Conservation (phyloP, 2,113 vertebrate genomes). For the Chloropsis hardwickii region DNA sequence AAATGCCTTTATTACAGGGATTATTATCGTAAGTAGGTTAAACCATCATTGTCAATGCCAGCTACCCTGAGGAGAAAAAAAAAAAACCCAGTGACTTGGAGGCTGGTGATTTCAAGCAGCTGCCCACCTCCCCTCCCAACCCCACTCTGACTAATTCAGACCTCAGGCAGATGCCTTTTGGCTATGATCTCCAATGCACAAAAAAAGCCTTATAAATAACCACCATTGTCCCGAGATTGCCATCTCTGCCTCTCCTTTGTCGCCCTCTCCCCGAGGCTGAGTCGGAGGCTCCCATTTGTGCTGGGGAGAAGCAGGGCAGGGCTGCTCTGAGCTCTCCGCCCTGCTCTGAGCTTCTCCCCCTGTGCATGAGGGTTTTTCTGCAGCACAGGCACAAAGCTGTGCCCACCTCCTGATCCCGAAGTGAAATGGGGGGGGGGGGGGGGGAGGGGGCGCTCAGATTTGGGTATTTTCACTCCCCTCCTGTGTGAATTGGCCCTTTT, state of each 20-base stretch:
- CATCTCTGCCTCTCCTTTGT: constrained; percentile 8
- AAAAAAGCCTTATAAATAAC: constrained; percentile 34
- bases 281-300: background rate
- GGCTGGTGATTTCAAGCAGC: background rate
- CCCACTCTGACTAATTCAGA: constrained; percentile 30
- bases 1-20: constrained; percentile 55
- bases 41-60: constrained; percentile 44
- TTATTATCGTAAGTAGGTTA: constrained; percentile 61
- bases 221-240: background rate
- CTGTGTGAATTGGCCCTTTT: rapidly evolving
- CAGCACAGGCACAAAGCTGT: background rate
- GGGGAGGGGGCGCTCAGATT: too few relatives aligned
- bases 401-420: background rate
- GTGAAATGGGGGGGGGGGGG: rapidly evolving
- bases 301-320: background rate
- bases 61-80: constrained; percentile 12
- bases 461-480: background rate
- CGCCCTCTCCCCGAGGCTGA: background rate
- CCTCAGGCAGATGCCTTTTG: constrained; percentile 35
- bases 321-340: background rate
- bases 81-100: background rate
- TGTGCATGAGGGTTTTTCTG: background rate
- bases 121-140: constrained; percentile 7
- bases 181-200: background rate
- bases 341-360: background rate